Base-by-base conservation (phyloP, 2,113 vertebrate genomes). In the Microcebus griseorufus region DNA sequence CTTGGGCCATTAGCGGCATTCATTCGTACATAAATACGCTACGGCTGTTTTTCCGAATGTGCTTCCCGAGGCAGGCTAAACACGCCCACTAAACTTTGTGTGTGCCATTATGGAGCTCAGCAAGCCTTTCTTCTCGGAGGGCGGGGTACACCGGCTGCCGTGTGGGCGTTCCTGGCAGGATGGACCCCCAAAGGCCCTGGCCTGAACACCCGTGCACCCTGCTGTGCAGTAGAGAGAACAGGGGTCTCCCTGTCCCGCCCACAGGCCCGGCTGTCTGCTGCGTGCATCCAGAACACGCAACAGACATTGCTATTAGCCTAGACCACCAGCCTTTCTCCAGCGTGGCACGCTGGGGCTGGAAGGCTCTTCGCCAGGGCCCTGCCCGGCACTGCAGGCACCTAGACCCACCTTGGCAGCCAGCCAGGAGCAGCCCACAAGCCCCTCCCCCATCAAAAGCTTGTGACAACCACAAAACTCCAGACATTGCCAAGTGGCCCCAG, bases 171-270 rank as follows among this genome's bases (percentile, higher is more conserved):
- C 39, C 3, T 0, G 0, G 60, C 29, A 27, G 1, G 3, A 14
- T 9, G 10, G 34, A 2, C 17, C 29, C 72, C 12, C 39, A 5
- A 27, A 32, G 18, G 6, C 5, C 53, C 53, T 58, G 42, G 55
- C 51, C 72, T 53, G 32, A 32, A 6, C 5, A 2, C 73, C n/a
- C 5, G 25, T 2, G 25, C 70, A 48, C 5, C 51, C 16, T 3
- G 12, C 0, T 9, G 14, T 1, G 34, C 13, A 2, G 7, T 3
- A 55, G 22, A 1, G 27, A 51, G 17, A 39, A 29, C 78, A 0
- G 2, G 9, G 4, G 79, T 39, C 45, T 78, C 55, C 55, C 32
- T 53, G 32, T 12, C 48, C n/a, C 23, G 6, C 39, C 32, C 5
- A 8, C 23, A 34, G 12, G 12, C 29, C 39, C 0, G 2, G 60